Evolutionary conservation across 2,888 invertebrate genomes (phyloP).

Genomic region (Imbricaverruca yamaguchii): DNA sequence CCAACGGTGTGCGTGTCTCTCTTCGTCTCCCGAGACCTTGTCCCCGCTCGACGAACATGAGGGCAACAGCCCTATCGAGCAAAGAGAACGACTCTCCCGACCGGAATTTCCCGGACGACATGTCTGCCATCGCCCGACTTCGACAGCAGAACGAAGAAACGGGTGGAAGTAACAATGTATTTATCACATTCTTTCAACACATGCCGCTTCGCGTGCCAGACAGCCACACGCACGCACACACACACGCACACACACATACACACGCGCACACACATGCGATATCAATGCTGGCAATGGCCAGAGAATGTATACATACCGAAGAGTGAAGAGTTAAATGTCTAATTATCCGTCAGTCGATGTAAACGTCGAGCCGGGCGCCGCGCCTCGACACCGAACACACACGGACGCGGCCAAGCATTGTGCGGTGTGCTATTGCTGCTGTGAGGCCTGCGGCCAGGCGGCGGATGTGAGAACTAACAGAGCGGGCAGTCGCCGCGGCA

Average conservation of each 20-base stretch:
- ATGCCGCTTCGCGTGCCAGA: no score
- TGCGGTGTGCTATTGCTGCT: neutral
- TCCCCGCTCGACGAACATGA: no score
- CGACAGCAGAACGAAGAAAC: no score
- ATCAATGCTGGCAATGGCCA: neutral
- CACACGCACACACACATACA: neutral
- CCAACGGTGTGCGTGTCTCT: neutral
- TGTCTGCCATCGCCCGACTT: no score
- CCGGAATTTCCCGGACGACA: no score
- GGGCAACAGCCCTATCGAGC: no score
- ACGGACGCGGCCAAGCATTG: neutral
- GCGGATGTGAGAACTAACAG: neutral
- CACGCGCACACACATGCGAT: neutral
- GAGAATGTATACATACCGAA: neutral
- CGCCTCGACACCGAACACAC: neutral
- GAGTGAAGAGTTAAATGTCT: neutral
- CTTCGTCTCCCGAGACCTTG: no score
- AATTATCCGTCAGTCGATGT: neutral
- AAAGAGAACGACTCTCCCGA: no score
- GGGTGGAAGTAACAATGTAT: conserved; percentile 18
- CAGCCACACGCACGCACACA: no score
- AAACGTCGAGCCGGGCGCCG: neutral
- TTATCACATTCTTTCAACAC: conserved; percentile 13
- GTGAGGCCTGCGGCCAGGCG: neutral
- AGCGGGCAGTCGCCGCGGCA: neutral